Base-by-base conservation (phyloP, 1,140 invertebrate genomes). In the Drosophila sulfurigaster region DNA sequence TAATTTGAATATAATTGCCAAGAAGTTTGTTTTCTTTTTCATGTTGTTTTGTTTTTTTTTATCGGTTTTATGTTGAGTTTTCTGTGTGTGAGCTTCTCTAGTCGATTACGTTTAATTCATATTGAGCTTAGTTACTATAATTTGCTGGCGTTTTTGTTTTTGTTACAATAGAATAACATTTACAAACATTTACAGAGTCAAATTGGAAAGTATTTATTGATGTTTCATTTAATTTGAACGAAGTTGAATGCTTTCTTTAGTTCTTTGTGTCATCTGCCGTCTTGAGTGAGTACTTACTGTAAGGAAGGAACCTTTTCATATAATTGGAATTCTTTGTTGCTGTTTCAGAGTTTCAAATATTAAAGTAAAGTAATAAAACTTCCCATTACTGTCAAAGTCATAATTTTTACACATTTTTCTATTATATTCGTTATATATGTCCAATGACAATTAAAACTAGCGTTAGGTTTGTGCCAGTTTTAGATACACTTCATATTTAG, bases 111-210 rank as follows among this genome's bases (percentile, higher is more conserved):
- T 63, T 51, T 51, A 69, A 48, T 68, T 62, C 16, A 66, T 75
- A 72, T 87, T 88, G 83, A 88, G 83, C 83, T 82, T 88, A 81
- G 59, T 78, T 75, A n/a, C 83, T 80, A 87, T 32, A 74, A 88
- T 73, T 66, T 72, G 56, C 63, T 72, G n/a, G 11, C 35, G 11
- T 52, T 30, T 43, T 46, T 54, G 35, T 35, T 52, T 38, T 71
- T 10, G 16, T 43, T 54, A 28, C 46, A 46, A 15, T 57, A 20
- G 30, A 56, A 46, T 45, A 54, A 75, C 65, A 75, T 80, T 75
- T 78, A 78, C 78, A 78, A 69, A 78, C 78, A 85, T 85, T 85
- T 85, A 85, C 81, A 83, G 58, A 81, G 45, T 75, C 11, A 35
- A 66, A 62, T 54, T 73, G 64, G 13, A 71, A 72, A 75, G 46